Percentiles rank a stretch among this genome's conserved stretches.
These are phyloP conservation scores for Antedon mediterranea DNA, from an alignment of 53 echinoderm and acorn worm genomes.

Conservation along the genomic window DNA sequence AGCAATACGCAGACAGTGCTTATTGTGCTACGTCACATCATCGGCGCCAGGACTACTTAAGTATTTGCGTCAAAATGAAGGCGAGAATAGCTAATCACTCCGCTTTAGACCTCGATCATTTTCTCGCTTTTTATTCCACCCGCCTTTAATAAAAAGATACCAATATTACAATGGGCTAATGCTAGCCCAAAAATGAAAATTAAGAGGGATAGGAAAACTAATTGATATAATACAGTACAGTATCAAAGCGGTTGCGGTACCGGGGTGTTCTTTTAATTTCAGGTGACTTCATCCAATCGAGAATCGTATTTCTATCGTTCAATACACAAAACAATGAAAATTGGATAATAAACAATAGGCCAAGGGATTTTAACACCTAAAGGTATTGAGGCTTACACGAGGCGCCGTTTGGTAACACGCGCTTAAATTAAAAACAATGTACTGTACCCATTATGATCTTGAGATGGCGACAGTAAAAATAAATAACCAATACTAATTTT, in stretches of 20 bases:
- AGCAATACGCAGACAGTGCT: constrained; percentile 45
- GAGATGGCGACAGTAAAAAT: background rate
- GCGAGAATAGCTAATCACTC: constrained; percentile 72
- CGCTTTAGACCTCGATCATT: constrained; percentile 42
- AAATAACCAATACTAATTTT: background rate
- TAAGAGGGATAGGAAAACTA: constrained; percentile 2
- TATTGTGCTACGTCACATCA: constrained; percentile 66
- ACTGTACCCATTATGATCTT: background rate
- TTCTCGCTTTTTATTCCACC: constrained; percentile 44
- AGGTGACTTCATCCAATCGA: background rate
- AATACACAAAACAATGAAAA: background rate
- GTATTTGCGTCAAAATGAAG: constrained; percentile 72
- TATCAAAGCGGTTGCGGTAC: constrained; percentile 1
- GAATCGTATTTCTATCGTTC: background rate
- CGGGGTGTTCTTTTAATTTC: background rate
- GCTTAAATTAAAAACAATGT: background rate
- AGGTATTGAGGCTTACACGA: background rate
- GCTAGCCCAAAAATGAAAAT: background rate
- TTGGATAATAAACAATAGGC: background rate
- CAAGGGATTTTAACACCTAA: background rate
- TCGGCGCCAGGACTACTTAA: constrained; percentile 90
- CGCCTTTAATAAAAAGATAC: constrained; percentile 37
- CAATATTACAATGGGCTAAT: constrained; percentile 33
- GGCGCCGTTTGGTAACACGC: background rate
- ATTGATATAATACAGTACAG: too few species aligned